Conservation (phyloP, 2,888 invertebrate genomes). For the Archips xylosteana region DNA sequence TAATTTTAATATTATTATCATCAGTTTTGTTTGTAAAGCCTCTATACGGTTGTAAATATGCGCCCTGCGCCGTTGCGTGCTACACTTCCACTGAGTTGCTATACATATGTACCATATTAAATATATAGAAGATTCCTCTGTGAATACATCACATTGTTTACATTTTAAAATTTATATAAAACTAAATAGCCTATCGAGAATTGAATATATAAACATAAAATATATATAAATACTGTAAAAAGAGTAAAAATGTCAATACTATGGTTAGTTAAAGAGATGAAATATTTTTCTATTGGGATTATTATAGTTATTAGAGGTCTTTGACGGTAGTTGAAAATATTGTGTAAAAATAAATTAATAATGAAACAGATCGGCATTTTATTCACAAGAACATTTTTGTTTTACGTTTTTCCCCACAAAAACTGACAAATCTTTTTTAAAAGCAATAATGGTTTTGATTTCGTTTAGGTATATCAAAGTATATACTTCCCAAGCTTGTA, state of each 20-base stretch:
- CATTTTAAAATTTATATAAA: slow-evolving; percentile 52
- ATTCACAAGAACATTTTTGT: slow-evolving; percentile 16
- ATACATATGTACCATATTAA: slow-evolving; percentile 54
- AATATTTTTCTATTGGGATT: slow-evolving; percentile 85
- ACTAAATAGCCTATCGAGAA: slow-evolving; percentile 56
- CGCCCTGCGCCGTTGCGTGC: slow-evolving; percentile 62
- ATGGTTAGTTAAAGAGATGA: slow-evolving; percentile 73
- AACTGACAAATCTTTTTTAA: no score
- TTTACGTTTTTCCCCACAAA: neutral
- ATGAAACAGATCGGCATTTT: slow-evolving; percentile 53
- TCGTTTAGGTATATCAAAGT: no score
- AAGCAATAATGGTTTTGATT: no score
- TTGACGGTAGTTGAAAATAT: slow-evolving; percentile 79
- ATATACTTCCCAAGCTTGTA: no score
- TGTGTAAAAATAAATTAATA: slow-evolving; percentile 81
- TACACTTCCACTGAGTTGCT: slow-evolving; percentile 55
- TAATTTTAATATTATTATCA: slow-evolving; percentile 65
- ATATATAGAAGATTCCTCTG: slow-evolving; percentile 47
- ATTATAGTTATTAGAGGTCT: slow-evolving; percentile 75
- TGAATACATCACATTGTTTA: slow-evolving; percentile 62
- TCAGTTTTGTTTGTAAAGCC: slow-evolving; percentile 59
- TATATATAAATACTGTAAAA: slow-evolving; percentile 66
- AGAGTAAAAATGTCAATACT: slow-evolving; percentile 77
- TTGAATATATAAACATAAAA: slow-evolving; percentile 51
- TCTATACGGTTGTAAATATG: slow-evolving; percentile 69